Base-by-base conservation (phyloP, 2,888 invertebrate genomes). In the Vesta saturnalis region DNA sequence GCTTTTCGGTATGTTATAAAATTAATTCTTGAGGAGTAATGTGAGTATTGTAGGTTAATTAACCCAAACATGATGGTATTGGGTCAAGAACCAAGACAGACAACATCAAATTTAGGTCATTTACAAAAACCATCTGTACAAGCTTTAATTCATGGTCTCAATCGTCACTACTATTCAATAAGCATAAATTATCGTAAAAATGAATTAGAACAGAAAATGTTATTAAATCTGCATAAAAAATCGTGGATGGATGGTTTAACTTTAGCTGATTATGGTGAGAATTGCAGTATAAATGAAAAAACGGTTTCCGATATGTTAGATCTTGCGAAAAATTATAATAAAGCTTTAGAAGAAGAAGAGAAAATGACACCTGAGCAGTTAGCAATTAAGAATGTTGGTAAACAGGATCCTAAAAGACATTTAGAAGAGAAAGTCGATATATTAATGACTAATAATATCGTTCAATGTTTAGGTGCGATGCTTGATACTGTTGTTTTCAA, bases 171-270 rank as follows among this genome's bases (percentile, higher is more conserved):
- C 83, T 99, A 99, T 85, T 99, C 99, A 47, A 99, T 99, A 82
- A 97, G 98, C 83, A 99, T 99, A 84, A 99, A 99, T 85, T 99
- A 99, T 85, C 91, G 98, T 76, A 99, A 99, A 86, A 99, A 99
- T 85, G 97, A 99, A 84, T 85, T 99, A 72, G 99, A 99, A 85
- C 99, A 99, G 83, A 99, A 99, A 87, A 99, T 99, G 99, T 86
- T 99, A 70, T 85, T 99, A 68, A 99, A 99, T 86, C 87, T 99
- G 74, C 97, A 99, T 85, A 99, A 99, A 86, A 97, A 98, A 83
- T 97, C 97, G 0, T 98, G 97, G 97, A 96, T 96, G 93, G 97
- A 97, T 82, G 96, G 97, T 15, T 89, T 97, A 1, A 94, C 93
- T 35, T 86, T 98, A 72, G 92, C 94, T 59, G 94, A 97, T 83